These are phyloP conservation scores for Priocnemis perturbator DNA, from an alignment of 2,888 invertebrate genomes.

Conservation along the genomic window DNA sequence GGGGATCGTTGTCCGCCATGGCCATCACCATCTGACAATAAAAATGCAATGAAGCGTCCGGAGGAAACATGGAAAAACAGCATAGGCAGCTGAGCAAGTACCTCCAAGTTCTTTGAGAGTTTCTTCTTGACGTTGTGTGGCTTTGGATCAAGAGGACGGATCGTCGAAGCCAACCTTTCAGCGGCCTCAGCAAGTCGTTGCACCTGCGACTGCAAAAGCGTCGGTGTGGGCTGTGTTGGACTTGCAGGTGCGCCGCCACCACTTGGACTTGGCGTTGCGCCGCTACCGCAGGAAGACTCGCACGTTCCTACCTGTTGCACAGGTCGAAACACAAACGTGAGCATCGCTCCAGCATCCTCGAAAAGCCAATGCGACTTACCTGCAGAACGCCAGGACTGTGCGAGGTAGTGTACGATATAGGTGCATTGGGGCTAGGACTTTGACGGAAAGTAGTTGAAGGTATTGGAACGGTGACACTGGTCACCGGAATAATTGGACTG, in stretches of 20 bases:
- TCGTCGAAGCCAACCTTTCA: conserved; percentile 86
- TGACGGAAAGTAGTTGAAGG: conserved; percentile 68
- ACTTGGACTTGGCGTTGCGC: conserved; percentile 71
- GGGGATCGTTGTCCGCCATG: conserved; percentile 91
- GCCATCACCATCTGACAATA: conserved; percentile 85
- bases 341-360: no score
- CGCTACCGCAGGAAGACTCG: conserved; percentile 73
- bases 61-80: no score
- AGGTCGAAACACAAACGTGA: background rate
- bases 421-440: conserved; percentile 70
- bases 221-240: conserved; percentile 82
- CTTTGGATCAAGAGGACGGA: conserved; percentile 92
- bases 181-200: conserved; percentile 89
- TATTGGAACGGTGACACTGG: conserved; percentile 56
- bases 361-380: conserved; percentile 45
- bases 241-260: conserved; percentile 71
- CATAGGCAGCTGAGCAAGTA: conserved; percentile 61
- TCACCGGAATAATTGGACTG: conserved; percentile 63
- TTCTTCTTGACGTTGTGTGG: conserved; percentile 93
- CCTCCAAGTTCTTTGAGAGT: conserved; percentile 93
- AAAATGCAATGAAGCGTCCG: background rate
- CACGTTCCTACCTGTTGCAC: conserved; percentile 68
- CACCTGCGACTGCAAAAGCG: conserved; percentile 89
- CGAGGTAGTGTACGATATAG: conserved; percentile 63
- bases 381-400: conserved; percentile 71